Evolutionary conservation across 1,140 invertebrate genomes (phyloP), one percentile per base, ranked within the genome.

Genomic region (Neuroterus valhalla): DNA sequence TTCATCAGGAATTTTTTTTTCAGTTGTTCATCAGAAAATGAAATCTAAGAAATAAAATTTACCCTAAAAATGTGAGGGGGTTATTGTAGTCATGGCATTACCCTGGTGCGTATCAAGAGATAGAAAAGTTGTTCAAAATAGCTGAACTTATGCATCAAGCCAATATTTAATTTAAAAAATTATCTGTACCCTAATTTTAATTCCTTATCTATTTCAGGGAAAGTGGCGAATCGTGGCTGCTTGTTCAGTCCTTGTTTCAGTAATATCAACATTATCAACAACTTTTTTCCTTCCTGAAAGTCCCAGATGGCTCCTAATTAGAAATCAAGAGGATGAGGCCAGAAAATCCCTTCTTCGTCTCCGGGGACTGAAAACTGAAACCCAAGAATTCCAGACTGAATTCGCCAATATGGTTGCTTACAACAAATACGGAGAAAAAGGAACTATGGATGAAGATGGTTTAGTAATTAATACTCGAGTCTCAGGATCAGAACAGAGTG

Each of bases 341-440:
- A 90, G 90, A 68, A 78, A 80, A 38, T 82, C 90, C 0, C 80
- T 92, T 0, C 86, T 88, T 15, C 84, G 87, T 83, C 85, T 93
- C 80, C 81, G 93, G 79, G 90, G 91, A 48, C 72, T 92, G 79
- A 19, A 78, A 80, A 85, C 91, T 46, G 91, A 81, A 66, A 81
- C 76, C 17, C 55, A 91, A 1, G 93, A 96, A 82, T 93, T 96
- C 48, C 91, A 93, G 31, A 92, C 93, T 19, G 96, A 97, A 89
- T 92, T 95, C 72, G 86, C 92, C 38, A 94, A 96, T 69, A 92
- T 97, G 70, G 92, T 94, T 75, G 92, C 93, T 62, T 92, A 94
- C 86, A 91, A 91, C 8, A 91, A 93, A 71, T 91, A 93, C 52
- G 69, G 17, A 12, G n/a, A 67, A 42, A 44, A 70, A 31, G 1